Conservation (phyloP, 2,797 vertebrate genomes). For the Sarcoramphus papa region DNA sequence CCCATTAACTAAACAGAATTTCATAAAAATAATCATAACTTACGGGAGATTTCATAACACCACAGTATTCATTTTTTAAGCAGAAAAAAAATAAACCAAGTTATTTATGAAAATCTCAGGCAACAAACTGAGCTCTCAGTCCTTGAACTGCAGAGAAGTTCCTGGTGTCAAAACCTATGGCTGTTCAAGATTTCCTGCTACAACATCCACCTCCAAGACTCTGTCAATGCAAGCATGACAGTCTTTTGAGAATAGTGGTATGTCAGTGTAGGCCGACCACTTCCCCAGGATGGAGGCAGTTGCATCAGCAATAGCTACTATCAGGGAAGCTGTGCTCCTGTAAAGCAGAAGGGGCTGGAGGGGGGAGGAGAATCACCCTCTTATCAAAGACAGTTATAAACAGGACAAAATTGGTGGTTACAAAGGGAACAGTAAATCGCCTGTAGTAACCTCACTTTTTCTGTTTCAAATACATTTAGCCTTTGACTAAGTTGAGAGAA, state of each 20-base stretch:
- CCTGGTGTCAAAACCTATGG: not conserved
- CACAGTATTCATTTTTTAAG: not conserved
- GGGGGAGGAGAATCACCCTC: not conserved
- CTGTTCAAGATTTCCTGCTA: not conserved
- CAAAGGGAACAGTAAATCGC: not conserved
- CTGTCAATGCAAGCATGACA: not conserved
- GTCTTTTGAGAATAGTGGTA: not conserved
- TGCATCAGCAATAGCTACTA: not conserved
- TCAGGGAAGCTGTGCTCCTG: not conserved
- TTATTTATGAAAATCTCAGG: not conserved
- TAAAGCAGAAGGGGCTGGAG: not conserved
- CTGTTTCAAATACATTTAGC: not conserved
- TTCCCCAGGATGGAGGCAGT: not conserved
- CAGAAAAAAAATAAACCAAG: not conserved
- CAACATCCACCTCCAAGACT: not conserved
- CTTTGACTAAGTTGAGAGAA: not conserved
- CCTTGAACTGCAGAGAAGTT: not conserved
- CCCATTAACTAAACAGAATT: not conserved
- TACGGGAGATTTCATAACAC: not conserved
- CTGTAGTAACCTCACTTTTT: not conserved
- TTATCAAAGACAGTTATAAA: not conserved
- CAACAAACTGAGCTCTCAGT: not conserved
- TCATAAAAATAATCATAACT: not conserved
- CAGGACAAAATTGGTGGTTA: not conserved
- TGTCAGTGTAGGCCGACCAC: rapidly evolving